A percentile compares a stretch with the other conserved stretches of the same genome.
Conservation (phyloP, 2,113 vertebrate species). For the Paralichthys olivaceus region DNA sequence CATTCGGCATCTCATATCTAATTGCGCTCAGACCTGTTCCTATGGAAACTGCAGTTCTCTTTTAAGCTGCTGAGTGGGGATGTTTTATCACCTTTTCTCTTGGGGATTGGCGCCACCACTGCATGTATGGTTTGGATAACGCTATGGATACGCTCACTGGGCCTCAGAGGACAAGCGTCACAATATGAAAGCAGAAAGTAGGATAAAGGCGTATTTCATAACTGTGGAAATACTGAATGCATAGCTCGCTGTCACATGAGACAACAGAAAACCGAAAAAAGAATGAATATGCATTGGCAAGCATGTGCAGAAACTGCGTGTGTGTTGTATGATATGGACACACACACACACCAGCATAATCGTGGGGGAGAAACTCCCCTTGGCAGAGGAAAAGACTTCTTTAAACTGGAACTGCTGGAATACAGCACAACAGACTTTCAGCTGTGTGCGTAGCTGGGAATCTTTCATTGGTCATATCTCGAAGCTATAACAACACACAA, state of each 20-base stretch:
- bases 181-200: conserved; percentile 15
- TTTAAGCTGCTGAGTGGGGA: conserved; percentile 68
- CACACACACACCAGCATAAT: not conserved
- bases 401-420: conserved; percentile 1
- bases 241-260: conserved; percentile 25
- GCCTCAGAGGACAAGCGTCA: conserved; percentile 42
- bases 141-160: conserved; percentile 43
- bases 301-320: not conserved
- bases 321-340: not conserved
- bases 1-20: conserved; percentile 63
- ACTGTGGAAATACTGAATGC: conserved; percentile 27
- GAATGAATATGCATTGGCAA: conserved; percentile 6
- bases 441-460: conserved; percentile 1
- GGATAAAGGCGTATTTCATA: conserved; percentile 16
- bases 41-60: conserved; percentile 81
- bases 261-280: conserved; percentile 11
- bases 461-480: conserved; percentile 22
- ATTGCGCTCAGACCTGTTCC: conserved; percentile 83
- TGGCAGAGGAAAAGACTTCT: not conserved
- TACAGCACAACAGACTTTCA: conserved; percentile 5
- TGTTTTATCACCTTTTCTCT: conserved; percentile 68
- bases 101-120: conserved; percentile 60
- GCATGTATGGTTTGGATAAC: conserved; percentile 54
- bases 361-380: not conserved
- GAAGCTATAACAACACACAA: conserved; percentile 32